Base-by-base conservation (phyloP, 92 coral and sea anemone genomes). In the Nematostella vectensis region DNA sequence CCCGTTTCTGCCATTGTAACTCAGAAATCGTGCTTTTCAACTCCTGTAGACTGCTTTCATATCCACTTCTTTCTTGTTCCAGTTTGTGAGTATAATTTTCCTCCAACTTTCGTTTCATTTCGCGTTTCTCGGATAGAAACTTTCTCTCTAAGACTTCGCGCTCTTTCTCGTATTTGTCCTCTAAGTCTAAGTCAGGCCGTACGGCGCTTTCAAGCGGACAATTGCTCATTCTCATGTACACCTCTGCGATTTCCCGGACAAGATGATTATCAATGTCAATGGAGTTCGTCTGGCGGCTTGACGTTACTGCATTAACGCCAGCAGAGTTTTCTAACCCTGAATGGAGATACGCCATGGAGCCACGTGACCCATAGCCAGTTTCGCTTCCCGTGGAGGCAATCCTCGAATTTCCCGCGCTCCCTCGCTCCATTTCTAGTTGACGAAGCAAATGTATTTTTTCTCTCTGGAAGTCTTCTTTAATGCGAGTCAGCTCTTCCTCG, bases 111-210 rank as follows among this genome's bases (percentile, higher is more conserved):
- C 88, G 68, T 48, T 76, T 79, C 6, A 93, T 11, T 25, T 87
- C 85, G 22, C 93, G 62, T 55, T 82, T 93, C 47, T 93, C 99
- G 1, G 74, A 67, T 13, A 58, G 61, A 50, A 82, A 79, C 40
- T 79, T 63, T 52, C 83, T 75, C 47, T 93, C 93, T 1, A 87
- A 56, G 44, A 76, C 60, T 38, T 93, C 96, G 26, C 82, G 59
- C 52, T 87, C 93, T 28, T 81, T 77, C 50, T 93, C 99, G 51
- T 74, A 80, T 71, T 83, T 93, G 63, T 93, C 99, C 64, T 93
- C 99, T 6, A 87, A 61, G 64, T 93, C 99, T 20, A 93, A 57
- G 33, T 93, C 99, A 20, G 96, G 99, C 8, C 96, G 77, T 13
- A 93, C 70, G 39, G 82, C 72, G 54, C 96, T 79, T 13, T 88